Conservation (phyloP, 2,113 vertebrate genomes). For the Abramis brama region DNA sequence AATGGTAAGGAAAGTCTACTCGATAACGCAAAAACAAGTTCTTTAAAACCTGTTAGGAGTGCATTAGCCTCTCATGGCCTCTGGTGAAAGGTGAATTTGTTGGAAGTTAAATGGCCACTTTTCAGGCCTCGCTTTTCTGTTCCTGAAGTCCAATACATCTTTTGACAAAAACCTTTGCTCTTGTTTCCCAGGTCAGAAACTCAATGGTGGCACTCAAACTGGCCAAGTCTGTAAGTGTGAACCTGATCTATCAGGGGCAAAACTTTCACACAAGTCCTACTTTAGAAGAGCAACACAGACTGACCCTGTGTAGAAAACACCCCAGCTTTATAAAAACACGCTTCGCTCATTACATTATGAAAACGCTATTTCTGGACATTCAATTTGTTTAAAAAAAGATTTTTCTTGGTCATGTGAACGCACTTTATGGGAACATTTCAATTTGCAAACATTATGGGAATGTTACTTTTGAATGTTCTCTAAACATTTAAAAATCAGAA, state of each 20-base stretch:
- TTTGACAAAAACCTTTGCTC: conserved; percentile 44
- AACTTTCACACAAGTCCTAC: conserved; percentile 18
- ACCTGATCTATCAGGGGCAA: conserved; percentile 31
- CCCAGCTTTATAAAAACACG: no score
- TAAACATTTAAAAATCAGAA: no score
- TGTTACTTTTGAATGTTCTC: no score
- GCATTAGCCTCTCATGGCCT: conserved; percentile 51
- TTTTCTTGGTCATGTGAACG: no score
- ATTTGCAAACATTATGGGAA: no score
- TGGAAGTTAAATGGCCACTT: conserved; percentile 45
- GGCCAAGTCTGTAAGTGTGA: conserved; percentile 51
- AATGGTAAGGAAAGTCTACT: conserved; percentile 60
- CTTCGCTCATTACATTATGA: no score
- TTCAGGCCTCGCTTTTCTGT: background rate
- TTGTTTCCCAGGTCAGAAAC: conserved; percentile 56
- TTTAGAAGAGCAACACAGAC: conserved; percentile 2
- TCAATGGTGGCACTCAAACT: conserved; percentile 54
- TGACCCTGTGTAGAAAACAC: conserved; percentile 1
- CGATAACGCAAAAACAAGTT: conserved; percentile 43
- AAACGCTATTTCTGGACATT: no score
- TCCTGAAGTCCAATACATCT: conserved; percentile 42
- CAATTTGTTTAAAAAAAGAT: no score
- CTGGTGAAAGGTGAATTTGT: conserved; percentile 50
- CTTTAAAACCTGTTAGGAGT: conserved; percentile 12
- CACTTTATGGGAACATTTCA: no score